Evolutionary conservation across 2,113 vertebrate species (phyloP), one percentile per base, ranked within the genome.

Genomic region (Trematocara nigrifrons): DNA sequence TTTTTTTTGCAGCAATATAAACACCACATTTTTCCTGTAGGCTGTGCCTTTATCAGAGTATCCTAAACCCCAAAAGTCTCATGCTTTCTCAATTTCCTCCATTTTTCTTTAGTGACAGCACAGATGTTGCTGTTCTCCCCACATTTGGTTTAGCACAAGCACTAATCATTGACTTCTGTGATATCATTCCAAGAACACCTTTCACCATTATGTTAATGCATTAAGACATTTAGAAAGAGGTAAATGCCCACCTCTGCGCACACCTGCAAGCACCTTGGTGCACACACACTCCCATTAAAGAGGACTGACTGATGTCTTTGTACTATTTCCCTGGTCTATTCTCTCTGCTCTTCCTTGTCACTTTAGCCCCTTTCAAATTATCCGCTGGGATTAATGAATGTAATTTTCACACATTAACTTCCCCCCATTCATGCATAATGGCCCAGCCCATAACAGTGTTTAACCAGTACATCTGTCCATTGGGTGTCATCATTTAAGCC

Each of bases 381-480:
- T 89, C 90, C 4, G 12, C 22, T 66, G 89, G 88, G 92, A 96
- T 91, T 96, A 97, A 97, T 96, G 90, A 97, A 96, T 93, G 94
- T 91, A 92, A 96, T 97, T 96, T 96, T 96, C 94, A 90, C 96
- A 91, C 94, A 94, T 93, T 92, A 93, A 94, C 91, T 93, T 87
- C 81, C 85, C 93, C 94, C 74, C 91, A 95, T 96, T 96, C 94
- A 93, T 74, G 29, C 95, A 94, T 97, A 97, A 98, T 97, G 96
- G 96, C 89, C 95, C 95, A 94, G 94, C 96, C 94, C 91, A 95
- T 93, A 71, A 94, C 92, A 90, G 89, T 94, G 89, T 97, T 97
- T 97, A 97, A 96, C 95, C 94, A 95, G 96, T 94, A 87, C 94
- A 93, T 93, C 87, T 93, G 92, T 96, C 96, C 90, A 82, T 95